These are phyloP conservation scores for Sterna hirundo DNA, from an alignment of 2,113 vertebrate species.

Conservation along the genomic window DNA sequence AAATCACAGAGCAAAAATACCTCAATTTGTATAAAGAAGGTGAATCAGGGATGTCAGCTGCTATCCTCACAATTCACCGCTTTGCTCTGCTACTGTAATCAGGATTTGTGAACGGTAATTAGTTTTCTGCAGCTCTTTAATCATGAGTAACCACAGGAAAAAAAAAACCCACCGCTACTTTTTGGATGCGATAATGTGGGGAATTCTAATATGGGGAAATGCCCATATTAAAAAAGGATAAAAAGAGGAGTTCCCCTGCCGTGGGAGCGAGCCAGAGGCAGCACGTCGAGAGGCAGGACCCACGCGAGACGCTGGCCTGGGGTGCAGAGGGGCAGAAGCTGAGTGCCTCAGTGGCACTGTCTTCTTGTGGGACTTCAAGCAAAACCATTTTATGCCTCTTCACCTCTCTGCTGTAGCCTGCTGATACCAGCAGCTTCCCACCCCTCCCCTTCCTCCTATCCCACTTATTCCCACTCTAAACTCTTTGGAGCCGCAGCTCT, in stretches of 20 bases:
- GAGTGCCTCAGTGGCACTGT: background rate
- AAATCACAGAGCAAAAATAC: background rate
- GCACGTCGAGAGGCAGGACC: background rate
- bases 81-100: background rate
- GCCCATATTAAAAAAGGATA: background rate
- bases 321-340: background rate
- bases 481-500: background rate
- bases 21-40: background rate
- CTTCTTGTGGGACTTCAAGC: background rate
- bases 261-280: background rate
- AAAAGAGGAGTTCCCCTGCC: background rate
- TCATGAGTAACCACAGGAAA: background rate
- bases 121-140: background rate
- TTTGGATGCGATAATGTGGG: accelerated
- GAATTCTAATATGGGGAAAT: background rate
- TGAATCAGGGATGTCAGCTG: background rate
- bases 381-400: background rate
- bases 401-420: background rate
- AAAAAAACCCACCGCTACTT: background rate
- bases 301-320: accelerated
- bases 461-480: background rate
- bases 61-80: background rate
- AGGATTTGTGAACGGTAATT: background rate
- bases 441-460: background rate
- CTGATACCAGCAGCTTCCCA: background rate